These are phyloP conservation scores for Sthenelais limicola DNA, from an alignment of 2,888 invertebrate species.

Conservation along the genomic window DNA sequence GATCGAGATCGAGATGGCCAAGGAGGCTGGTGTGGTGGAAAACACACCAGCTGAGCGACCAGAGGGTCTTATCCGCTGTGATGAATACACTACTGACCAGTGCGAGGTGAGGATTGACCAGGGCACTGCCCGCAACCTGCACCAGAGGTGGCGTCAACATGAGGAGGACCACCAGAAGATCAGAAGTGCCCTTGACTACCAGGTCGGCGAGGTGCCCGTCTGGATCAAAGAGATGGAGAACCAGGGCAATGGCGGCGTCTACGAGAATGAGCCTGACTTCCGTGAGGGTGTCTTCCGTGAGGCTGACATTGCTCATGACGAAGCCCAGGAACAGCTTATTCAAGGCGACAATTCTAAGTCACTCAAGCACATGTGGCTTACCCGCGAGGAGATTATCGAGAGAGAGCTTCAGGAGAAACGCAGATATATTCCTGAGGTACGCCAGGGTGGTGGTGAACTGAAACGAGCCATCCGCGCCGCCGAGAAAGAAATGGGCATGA, in stretches of 20 bases:
- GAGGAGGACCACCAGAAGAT: conserved; percentile 21
- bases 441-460: conserved; percentile 15
- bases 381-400: conserved; percentile 22
- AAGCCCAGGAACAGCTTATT: conserved; percentile 14
- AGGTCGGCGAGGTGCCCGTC: conserved; percentile 39
- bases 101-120: conserved; percentile 30
- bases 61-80: neutral
- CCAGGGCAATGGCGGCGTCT: conserved; percentile 48
- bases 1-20: conserved; percentile 40
- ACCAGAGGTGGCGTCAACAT: conserved; percentile 40
- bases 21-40: conserved; percentile 40
- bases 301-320: conserved; percentile 30
- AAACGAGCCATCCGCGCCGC: conserved; percentile 21
- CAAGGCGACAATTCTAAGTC: conserved; percentile 3
- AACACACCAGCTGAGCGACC: conserved; percentile 39
- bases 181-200: conserved; percentile 12
- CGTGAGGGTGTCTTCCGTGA: conserved; percentile 52
- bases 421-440: conserved; percentile 37
- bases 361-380: conserved; percentile 33
- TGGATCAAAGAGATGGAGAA: conserved; percentile 50
- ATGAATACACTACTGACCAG: conserved; percentile 19
- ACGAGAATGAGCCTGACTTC: conserved; percentile 50
- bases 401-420: conserved; percentile 26
- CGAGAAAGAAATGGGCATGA: conserved; percentile 9
- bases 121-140: conserved; percentile 46